Conservation (phyloP, 2,888 invertebrate genomes). For the Omphaloscelis lunosa region DNA sequence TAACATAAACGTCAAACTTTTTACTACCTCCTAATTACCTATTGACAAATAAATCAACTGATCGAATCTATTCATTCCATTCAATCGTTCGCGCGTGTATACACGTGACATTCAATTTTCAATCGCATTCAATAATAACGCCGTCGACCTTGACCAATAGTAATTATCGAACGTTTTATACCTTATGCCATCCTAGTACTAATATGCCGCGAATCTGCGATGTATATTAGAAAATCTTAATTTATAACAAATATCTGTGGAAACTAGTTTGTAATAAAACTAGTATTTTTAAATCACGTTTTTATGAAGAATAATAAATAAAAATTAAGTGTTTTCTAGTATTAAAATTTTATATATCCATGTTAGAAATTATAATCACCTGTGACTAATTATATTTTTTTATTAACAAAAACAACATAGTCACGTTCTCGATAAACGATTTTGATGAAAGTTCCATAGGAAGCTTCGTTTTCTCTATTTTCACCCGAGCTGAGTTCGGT, state of each 20-base stretch:
- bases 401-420: background rate
- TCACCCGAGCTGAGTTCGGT: too few species aligned
- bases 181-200: slow-evolving; percentile 58
- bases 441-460: too few species aligned
- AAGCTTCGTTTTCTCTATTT: too few species aligned
- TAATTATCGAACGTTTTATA: slow-evolving; percentile 50
- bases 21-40: slow-evolving; percentile 52
- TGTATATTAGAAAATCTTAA: slow-evolving; percentile 26
- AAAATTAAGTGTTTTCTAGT: slow-evolving; percentile 26
- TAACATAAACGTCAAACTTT: slow-evolving; percentile 39
- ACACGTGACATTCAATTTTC: slow-evolving; percentile 65
- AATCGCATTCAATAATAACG: slow-evolving; percentile 59
- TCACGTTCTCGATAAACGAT: too few species aligned
- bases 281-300: slow-evolving; percentile 12
- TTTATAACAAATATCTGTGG: slow-evolving; percentile 31
- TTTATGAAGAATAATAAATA: slow-evolving; percentile 28
- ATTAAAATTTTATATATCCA: background rate
- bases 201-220: slow-evolving; percentile 22
- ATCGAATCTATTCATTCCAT: slow-evolving; percentile 59
- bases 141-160: slow-evolving; percentile 60
- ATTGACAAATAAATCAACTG: slow-evolving; percentile 59
- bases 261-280: slow-evolving; percentile 32
- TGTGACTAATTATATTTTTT: background rate
- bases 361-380: slow-evolving; percentile 12
- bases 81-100: slow-evolving; percentile 52